Evolutionary conservation across 2,113 vertebrate species (phyloP).

Genomic region (Leptobrachium leishanense): DNA sequence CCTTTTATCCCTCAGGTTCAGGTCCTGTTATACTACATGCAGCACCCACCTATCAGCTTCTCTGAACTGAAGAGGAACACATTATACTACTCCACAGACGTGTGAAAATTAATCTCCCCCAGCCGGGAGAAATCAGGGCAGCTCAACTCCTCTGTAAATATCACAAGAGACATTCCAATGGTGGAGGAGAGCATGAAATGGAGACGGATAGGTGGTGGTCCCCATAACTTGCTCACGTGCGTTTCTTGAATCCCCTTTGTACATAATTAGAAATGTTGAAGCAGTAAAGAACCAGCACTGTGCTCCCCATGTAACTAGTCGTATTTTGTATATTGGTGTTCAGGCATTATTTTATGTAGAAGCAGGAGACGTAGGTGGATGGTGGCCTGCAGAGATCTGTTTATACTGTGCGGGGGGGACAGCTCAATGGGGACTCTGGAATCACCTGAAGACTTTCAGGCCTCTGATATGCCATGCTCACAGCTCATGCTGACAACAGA

Average conservation of each 20-base stretch:
- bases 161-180: conserved; percentile 34
- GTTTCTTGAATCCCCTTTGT: conserved; percentile 63
- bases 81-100: conserved; percentile 96
- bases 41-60: conserved; percentile 91
- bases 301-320: conserved; percentile 59
- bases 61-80: conserved; percentile 94
- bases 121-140: conserved; percentile 14
- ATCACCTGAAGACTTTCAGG: not conserved
- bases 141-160: conserved; percentile 38
- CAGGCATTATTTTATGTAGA: conserved; percentile 63
- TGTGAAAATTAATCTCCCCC: conserved; percentile 66
- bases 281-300: conserved; percentile 46
- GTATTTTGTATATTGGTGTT: conserved; percentile 61
- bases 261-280: conserved; percentile 50
- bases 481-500: conserved; percentile 23
- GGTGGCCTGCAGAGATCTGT: conserved; percentile 52
- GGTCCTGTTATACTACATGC: conserved; percentile 96
- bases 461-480: conserved; percentile 21
- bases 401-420: not conserved
- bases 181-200: conserved; percentile 3
- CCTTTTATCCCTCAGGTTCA: conserved; percentile 76
- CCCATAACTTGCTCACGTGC: conserved; percentile 51
- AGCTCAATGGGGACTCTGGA: not conserved
- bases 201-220: conserved; percentile 52
- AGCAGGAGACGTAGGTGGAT: conserved; percentile 58